These are phyloP conservation scores for Okamejei kenojei DNA, from an alignment of 2,797 vertebrate species.

Conservation along the genomic window DNA sequence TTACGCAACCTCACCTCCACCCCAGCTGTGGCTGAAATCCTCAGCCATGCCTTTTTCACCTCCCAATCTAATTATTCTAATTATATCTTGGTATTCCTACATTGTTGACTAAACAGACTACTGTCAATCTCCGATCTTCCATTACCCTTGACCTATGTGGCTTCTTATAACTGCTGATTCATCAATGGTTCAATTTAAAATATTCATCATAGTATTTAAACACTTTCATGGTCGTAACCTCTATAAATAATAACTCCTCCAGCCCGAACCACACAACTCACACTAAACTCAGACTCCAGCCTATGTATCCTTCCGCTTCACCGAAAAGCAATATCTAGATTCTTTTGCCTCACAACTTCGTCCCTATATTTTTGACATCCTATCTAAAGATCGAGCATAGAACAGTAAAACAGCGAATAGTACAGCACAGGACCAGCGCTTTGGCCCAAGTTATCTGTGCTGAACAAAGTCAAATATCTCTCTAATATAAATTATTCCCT, in stretches of 20 bases:
- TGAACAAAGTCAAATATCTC: too few relatives aligned
- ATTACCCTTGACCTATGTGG: background rate
- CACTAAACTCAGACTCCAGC: background rate
- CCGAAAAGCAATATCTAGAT: background rate
- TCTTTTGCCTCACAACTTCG: background rate
- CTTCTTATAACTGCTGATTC: background rate
- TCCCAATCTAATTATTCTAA: background rate
- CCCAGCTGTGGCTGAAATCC: background rate
- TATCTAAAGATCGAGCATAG: background rate
- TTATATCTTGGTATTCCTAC: background rate
- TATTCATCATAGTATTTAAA: background rate
- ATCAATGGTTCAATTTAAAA: background rate
- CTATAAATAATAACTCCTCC: background rate
- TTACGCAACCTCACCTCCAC: background rate
- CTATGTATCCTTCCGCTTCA: background rate
- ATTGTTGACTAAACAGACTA: background rate
- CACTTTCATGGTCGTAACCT: background rate
- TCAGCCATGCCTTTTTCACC: background rate
- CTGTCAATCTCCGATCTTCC: background rate
- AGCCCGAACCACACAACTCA: background rate
- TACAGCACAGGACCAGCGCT: too few relatives aligned
- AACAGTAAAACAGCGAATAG: too few relatives aligned
- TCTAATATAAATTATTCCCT: too few relatives aligned
- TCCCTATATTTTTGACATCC: background rate
- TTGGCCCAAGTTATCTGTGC: too few relatives aligned